These are phyloP conservation scores for Nylanderia fulva DNA, from an alignment of 1,140 invertebrate species.

Conservation along the genomic window DNA sequence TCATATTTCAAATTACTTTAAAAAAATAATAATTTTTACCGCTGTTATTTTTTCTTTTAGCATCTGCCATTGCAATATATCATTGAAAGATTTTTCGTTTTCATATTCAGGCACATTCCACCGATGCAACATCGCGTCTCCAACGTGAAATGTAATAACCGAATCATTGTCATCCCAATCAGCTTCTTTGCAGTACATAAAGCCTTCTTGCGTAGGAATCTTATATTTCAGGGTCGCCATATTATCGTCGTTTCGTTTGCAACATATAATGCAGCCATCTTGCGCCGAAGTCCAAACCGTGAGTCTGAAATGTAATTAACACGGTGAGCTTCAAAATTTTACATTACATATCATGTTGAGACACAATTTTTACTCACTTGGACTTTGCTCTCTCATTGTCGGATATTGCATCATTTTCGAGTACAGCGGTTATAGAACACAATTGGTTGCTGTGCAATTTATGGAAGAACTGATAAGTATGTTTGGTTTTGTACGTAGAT, in stretches of 20 bases:
- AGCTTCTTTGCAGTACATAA: conserved; percentile 88
- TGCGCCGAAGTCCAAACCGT: conserved; percentile 88
- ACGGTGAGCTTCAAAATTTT: neutral
- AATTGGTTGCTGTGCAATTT: conserved; percentile 85
- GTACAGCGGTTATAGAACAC: conserved; percentile 84
- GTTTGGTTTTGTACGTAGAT: conserved; percentile 55
- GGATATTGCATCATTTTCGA: conserved; percentile 34
- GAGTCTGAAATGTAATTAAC: conserved; percentile 40
- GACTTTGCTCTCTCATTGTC: conserved; percentile 74
- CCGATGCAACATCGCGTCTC: conserved; percentile 90
- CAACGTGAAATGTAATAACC: conserved; percentile 89
- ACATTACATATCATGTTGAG: neutral
- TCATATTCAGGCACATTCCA: conserved; percentile 88
- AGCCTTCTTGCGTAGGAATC: conserved; percentile 89
- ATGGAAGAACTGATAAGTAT: conserved; percentile 83
- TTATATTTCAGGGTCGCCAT: conserved; percentile 79
- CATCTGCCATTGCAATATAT: conserved; percentile 89
- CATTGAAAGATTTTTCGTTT: conserved; percentile 84
- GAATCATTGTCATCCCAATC: conserved; percentile 91
- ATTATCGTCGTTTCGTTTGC: conserved; percentile 76
- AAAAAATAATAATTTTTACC: conserved; percentile 84
- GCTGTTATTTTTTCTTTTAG: conserved; percentile 90
- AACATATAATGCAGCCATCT: conserved; percentile 89
- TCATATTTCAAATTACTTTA: too few species aligned
- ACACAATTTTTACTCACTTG: conserved; percentile 20